Evolutionary conservation across 1,140 invertebrate genomes (phyloP).

Genomic region (Laupala kohalensis): DNA sequence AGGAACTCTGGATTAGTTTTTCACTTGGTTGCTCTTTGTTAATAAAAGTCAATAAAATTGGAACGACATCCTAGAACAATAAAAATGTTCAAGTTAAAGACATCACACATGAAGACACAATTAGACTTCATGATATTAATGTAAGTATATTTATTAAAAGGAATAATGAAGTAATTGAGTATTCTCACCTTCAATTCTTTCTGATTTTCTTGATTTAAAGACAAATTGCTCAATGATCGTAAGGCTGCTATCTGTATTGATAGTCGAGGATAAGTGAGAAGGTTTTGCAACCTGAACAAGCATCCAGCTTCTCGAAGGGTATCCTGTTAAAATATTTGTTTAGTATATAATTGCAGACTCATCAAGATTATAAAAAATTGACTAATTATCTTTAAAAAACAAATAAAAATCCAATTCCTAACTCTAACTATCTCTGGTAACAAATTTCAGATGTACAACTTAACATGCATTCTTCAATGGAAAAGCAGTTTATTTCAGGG

Average conservation of each 20-base stretch:
- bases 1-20: constrained; percentile 23
- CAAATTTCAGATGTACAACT: no score
- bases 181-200: constrained; percentile 34
- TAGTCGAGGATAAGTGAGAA: constrained; percentile 29
- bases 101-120: not conserved
- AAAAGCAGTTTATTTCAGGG: no score
- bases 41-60: constrained; percentile 28
- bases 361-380: no score
- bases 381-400: no score
- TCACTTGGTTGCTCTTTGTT: constrained; percentile 22
- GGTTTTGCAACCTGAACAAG: constrained; percentile 30
- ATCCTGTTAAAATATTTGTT: no score
- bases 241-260: constrained; percentile 30
- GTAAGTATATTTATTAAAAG: not conserved
- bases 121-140: not conserved
- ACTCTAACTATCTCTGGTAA: no score
- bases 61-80: constrained; percentile 28
- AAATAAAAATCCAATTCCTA: no score
- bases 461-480: no score
- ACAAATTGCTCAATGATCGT: constrained; percentile 36
- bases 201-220: constrained; percentile 38
- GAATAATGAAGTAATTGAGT: not conserved
- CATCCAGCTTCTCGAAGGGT: constrained; percentile 39
- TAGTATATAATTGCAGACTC: no score
- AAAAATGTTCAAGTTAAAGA: not conserved